Percentiles rank a stretch among this genome's conserved stretches.
Evolutionary conservation across 2,888 invertebrate genomes (phyloP).

Genomic region (Peribatodes rhomboidaria): DNA sequence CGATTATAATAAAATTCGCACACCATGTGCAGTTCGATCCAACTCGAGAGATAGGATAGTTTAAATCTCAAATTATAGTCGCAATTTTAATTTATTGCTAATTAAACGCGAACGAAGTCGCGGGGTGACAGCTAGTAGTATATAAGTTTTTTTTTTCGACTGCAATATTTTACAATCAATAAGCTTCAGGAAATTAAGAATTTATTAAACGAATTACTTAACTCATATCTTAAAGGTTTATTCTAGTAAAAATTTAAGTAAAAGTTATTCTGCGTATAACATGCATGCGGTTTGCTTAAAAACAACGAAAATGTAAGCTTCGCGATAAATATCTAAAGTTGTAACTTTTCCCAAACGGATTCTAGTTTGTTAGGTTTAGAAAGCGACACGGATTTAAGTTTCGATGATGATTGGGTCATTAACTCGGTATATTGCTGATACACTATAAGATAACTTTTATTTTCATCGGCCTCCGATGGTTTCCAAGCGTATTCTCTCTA

Average conservation of each 20-base stretch:
- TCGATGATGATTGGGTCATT: constrained; percentile 24
- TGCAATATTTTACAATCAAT: not conserved
- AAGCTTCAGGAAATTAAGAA: not conserved
- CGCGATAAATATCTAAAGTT: constrained; percentile 23
- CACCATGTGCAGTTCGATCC: too few relatives aligned
- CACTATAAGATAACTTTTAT: constrained; percentile 15
- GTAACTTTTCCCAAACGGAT: constrained; percentile 26
- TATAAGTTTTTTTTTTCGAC: too few relatives aligned
- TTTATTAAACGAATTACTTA: not conserved
- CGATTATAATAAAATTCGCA: too few relatives aligned
- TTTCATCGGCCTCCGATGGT: constrained; percentile 2
- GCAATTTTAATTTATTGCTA: too few relatives aligned
- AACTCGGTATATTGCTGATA: constrained; percentile 20
- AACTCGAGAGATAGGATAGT: too few relatives aligned
- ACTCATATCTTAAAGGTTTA: not conserved
- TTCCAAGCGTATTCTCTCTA: not conserved
- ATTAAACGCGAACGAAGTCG: too few relatives aligned
- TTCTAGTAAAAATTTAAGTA: not conserved
- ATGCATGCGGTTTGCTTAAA: constrained; percentile 5
- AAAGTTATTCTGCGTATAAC: not conserved
- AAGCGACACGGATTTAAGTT: constrained; percentile 29
- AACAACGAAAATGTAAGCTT: constrained; percentile 16
- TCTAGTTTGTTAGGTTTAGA: constrained; percentile 37
- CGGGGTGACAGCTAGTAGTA: too few relatives aligned
- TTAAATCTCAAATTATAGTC: too few relatives aligned